Evolutionary conservation across 2,888 invertebrate species (phyloP), one percentile per base, ranked within the genome.

Genomic region (Lottia gigantea): DNA sequence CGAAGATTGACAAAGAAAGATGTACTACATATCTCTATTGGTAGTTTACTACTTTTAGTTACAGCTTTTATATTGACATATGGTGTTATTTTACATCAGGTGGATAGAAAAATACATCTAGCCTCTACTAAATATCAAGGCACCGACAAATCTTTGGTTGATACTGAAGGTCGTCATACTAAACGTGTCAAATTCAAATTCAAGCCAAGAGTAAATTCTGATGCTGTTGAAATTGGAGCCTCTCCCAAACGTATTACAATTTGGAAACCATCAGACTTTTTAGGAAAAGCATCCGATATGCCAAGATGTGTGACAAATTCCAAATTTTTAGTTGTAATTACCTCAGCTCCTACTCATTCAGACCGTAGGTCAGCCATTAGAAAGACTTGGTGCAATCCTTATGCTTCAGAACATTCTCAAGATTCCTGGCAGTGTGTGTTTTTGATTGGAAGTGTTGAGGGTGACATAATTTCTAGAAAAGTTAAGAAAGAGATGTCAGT

Each of bases 391-490:
- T 85, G 85, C 67, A 75, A 78, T 68, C 75, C 78, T 14, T 64
- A 63, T 12, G 73, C 70, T 45, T 74, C 78, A 46, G 78, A 79
- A 15, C 67, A 76, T 46, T 55, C 73, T 6, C 46, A 66, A 11
- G 68, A 73, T 68, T 68, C 74, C 2, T 85, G 83, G 83, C 81
- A 81, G 70, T 85, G 84, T 77, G 75, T 85, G 31, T 85, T 85
- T 77, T 75, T 85, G 31, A 73, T 85, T 31, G 85, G 85, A 49
- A 71, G 74, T 63, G 73, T 77, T 45, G 61, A 71, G 0, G 66
- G 65, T 64, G 49, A 68, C 31, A 67, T 71, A 14, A 55, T 71
- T 11, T 70, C 69, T 45, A 23, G 65, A 19, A 47, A 67, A 2
- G 14, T 83, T 1, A 66, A 73, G 14, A 55, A 71, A 55, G 85